Evolutionary conservation across 2,113 vertebrate species (phyloP).

Genomic region (Malurus alboscapulatus): DNA sequence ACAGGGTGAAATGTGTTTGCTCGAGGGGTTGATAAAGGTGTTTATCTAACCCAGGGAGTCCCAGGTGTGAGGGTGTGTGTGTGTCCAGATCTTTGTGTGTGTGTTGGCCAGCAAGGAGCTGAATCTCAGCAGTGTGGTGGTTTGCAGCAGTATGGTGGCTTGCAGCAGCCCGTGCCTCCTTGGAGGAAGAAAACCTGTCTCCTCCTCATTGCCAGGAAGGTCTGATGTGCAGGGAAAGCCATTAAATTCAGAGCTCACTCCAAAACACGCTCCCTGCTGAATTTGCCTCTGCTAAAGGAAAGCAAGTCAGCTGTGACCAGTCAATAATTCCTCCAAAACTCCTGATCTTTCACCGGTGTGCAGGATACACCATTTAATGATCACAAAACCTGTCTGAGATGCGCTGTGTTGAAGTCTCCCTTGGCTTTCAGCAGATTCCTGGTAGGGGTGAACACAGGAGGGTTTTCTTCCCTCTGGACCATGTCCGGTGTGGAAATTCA

Average conservation of each 20-base stretch:
- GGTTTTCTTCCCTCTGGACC: background rate
- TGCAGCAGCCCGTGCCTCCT: background rate
- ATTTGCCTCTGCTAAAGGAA: background rate
- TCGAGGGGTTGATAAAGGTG: background rate
- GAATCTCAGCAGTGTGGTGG: fast-evolving
- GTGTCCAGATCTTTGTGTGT: fast-evolving
- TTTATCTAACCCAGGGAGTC: background rate
- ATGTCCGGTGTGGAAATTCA: background rate
- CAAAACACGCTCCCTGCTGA: background rate
- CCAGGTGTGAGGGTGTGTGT: background rate
- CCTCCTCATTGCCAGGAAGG: background rate
- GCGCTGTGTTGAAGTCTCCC: fast-evolving
- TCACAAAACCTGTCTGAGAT: background rate
- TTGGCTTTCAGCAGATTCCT: fast-evolving
- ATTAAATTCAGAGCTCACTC: background rate
- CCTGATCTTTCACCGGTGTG: background rate
- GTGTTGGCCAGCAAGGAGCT: background rate
- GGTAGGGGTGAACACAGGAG: fast-evolving
- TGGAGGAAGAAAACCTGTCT: background rate
- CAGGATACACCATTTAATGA: background rate
- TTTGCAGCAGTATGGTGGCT: background rate
- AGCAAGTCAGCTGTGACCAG: background rate
- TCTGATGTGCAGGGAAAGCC: background rate
- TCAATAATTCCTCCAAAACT: background rate
- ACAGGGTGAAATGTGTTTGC: background rate